Conservation (phyloP, 1,140 invertebrate genomes). For the Heliothis subflexa region DNA sequence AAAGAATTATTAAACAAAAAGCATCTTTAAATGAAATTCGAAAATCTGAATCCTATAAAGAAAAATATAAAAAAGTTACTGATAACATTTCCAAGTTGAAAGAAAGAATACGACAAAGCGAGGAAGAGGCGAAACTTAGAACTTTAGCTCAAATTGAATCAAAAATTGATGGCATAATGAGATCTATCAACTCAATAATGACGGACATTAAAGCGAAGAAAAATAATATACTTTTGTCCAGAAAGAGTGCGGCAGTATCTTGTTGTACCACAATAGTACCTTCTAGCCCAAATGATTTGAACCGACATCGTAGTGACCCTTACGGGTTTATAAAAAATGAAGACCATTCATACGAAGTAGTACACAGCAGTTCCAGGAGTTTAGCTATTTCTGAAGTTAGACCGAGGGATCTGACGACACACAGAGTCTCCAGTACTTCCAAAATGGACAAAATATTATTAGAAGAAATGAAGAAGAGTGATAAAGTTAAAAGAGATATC, state of each 20-base stretch:
- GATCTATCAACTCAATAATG: constrained; percentile 66
- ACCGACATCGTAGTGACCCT: constrained; percentile 8
- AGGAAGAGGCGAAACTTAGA: constrained; percentile 43
- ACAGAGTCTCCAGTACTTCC: not conserved
- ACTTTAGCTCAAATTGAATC: constrained; percentile 56
- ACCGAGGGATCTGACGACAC: not conserved
- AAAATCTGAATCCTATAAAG: constrained; percentile 40
- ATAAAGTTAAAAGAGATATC: constrained; percentile 57
- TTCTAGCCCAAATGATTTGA: not conserved
- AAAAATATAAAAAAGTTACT: constrained; percentile 45
- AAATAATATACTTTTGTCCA: not conserved
- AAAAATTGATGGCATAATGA: constrained; percentile 63
- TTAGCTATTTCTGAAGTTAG: constrained; percentile 13
- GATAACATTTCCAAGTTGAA: constrained; percentile 51
- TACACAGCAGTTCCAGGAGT: constrained; percentile 28
- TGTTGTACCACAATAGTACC: not conserved
- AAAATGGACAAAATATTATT: constrained; percentile 54
- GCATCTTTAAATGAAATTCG: not conserved
- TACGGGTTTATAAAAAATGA: not conserved
- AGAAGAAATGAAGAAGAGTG: constrained; percentile 59
- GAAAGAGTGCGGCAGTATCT: constrained; percentile 1
- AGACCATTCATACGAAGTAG: not conserved
- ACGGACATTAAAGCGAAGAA: constrained; percentile 58
- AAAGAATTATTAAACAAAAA: not conserved
- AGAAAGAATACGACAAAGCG: constrained; percentile 37